Evolutionary conservation across 2,888 invertebrate genomes (phyloP).

Genomic region (Andrena marginata): DNA sequence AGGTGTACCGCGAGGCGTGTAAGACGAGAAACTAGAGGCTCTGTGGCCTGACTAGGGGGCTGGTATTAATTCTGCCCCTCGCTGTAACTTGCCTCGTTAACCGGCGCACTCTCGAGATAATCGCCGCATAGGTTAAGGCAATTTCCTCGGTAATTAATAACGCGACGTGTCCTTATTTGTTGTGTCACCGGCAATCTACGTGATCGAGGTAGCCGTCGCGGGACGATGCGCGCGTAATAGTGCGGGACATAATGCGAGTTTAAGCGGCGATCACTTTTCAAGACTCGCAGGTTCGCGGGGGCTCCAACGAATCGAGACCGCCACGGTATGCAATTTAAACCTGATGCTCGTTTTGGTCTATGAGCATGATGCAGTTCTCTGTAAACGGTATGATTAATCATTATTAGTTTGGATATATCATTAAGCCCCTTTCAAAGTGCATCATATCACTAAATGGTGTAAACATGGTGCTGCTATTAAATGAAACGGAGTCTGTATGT

Average conservation of each 20-base stretch:
- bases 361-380: background rate
- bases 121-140: conserved; percentile 44
- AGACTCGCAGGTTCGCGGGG: conserved; percentile 30
- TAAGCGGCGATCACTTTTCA: background rate
- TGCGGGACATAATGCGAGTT: conserved; percentile 14
- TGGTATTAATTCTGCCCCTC: conserved; percentile 26
- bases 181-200: conserved; percentile 46
- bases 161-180: conserved; percentile 41
- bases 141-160: conserved; percentile 55
- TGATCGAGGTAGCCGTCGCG: conserved; percentile 41
- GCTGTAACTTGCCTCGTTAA: conserved; percentile 48
- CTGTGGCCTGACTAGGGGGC: conserved; percentile 2
- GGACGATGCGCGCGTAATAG: conserved; percentile 17
- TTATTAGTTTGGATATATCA: background rate
- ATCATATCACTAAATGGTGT: background rate
- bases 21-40: conserved; percentile 30
- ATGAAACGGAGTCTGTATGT: too few relatives aligned
- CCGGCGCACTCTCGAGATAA: conserved; percentile 34
- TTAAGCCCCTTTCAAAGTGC: background rate
- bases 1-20: background rate
- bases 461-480: background rate
- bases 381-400: background rate
- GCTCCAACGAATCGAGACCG: conserved; percentile 31
- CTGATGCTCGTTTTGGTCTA: background rate
- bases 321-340: conserved; percentile 25